phyloP scores from a whole-genome alignment of 2,113 vertebrate genomes.

The Pyxicephalus adspersus region DNA sequence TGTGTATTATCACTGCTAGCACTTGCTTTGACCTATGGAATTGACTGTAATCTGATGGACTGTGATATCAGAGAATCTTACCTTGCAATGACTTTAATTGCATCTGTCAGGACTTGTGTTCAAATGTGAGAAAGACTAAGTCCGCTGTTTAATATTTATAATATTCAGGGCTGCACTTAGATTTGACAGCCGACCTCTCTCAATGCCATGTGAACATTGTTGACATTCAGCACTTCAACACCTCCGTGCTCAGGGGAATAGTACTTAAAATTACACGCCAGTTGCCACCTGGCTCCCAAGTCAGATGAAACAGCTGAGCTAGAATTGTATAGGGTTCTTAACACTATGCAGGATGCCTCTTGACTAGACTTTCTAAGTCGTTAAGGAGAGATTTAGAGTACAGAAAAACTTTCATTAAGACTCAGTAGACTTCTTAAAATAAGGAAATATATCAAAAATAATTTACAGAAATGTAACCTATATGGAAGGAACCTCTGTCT shows the following conservation, averaged over 20 bases:
- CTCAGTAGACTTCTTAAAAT: too few species aligned
- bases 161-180: background rate
- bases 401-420: too few species aligned
- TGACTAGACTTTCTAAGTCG: background rate
- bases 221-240: constrained; percentile 48
- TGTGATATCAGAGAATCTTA: too few species aligned
- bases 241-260: constrained; percentile 34
- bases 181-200: constrained; percentile 3
- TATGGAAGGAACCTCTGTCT: too few species aligned
- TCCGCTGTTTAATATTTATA: constrained; percentile 4
- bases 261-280: constrained; percentile 35
- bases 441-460: too few species aligned
- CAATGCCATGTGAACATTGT: constrained; percentile 45
- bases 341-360: background rate
- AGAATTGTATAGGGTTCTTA: background rate
- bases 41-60: too few species aligned
- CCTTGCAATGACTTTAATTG: background rate
- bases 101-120: background rate
- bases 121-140: background rate
- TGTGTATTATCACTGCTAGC: too few species aligned
- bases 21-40: too few species aligned
- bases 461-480: too few species aligned
- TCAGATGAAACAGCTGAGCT: constrained; percentile 16
- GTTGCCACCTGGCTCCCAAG: constrained; percentile 54
- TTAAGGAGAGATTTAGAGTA: background rate